Evolutionary conservation across 2,797 vertebrate species (phyloP), one percentile per base, ranked within the genome.

Genomic region (Acropternis orthonyx): DNA sequence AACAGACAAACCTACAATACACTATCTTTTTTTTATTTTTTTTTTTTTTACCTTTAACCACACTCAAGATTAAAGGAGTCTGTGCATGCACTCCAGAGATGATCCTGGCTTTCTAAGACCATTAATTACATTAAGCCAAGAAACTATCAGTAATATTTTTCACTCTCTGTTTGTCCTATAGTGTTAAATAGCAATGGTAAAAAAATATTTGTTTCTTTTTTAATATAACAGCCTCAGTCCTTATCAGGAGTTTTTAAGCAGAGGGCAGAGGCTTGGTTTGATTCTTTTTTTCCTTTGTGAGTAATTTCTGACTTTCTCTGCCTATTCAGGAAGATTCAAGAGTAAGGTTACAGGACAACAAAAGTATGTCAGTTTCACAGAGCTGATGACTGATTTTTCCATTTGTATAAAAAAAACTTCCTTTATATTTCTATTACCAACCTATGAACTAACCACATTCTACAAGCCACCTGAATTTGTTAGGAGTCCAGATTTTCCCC

Each of bases 21-120:
- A 10, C 0, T 12, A 10, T n/a, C 8, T 59, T 19, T 46, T 27
- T 13, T 12, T 11, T n/a, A 68, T 65, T 14, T 12, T 11, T n/a
- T 73, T 65, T 14, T 23, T 23, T 48, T 48, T 24, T 27, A 34
- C 20, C 23, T 63, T 68, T 73, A 73, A 76, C 18, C 17, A 68
- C 24, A 61, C 17, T 43, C n/a, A 68, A 21, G 19, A 69, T 13
- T n/a, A 67, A 67, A 71, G 36, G 6, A 63, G 28, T 32, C 41
- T 46, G 10, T 36, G 27, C 27, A 28, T 14, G 12, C 13, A 75
- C 54, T 16, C 27, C 59, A 79, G 14, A 83, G 27, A 67, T 54
- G 14, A 54, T 20, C 26, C 22, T 78, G 39, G 10, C 34, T 85
- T 43, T n/a, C 18, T 62, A 88, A 39, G 13, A 71, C 6, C 15